Evolutionary conservation across 2,888 invertebrate genomes (phyloP).

Genomic region (Yponomeuta sedellus): DNA sequence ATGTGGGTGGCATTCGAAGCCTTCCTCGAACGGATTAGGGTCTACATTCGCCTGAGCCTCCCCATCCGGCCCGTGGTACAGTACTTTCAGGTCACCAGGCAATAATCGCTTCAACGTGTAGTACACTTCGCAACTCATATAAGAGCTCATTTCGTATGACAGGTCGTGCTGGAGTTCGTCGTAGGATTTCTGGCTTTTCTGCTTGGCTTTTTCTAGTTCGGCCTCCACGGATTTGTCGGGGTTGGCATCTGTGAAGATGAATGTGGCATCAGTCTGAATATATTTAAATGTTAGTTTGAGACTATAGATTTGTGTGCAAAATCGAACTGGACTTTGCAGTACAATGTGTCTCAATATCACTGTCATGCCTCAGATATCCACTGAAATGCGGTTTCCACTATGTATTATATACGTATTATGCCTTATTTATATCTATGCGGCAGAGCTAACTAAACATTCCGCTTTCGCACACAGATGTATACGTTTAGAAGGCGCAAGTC

Average conservation of each 20-base stretch:
- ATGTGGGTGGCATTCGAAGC: constrained; percentile 78
- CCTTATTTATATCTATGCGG: too few relatives aligned
- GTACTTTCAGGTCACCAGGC: constrained; percentile 88
- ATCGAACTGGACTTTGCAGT: too few relatives aligned
- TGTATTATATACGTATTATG: too few relatives aligned
- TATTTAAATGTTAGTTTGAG: neutral
- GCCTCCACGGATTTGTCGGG: constrained; percentile 59
- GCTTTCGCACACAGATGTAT: too few relatives aligned
- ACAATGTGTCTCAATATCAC: too few relatives aligned
- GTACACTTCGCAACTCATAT: constrained; percentile 83
- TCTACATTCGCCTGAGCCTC: constrained; percentile 63
- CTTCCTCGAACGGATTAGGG: constrained; percentile 84
- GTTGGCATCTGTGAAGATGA: constrained; percentile 48
- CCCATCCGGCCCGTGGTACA: constrained; percentile 75
- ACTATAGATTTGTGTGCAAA: too few relatives aligned
- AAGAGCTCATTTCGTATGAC: constrained; percentile 82
- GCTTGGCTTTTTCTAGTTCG: constrained; percentile 47
- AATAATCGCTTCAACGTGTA: constrained; percentile 89
- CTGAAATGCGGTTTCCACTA: too few relatives aligned
- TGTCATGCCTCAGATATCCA: too few relatives aligned
- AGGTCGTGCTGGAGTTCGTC: constrained; percentile 74
- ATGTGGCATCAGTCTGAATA: neutral
- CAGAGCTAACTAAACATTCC: too few relatives aligned
- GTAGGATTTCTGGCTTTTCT: constrained; percentile 41
- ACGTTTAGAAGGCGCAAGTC: too few relatives aligned